phyloP scores from a whole-genome alignment of 92 coral and sea anemone genomes.

The Chrysogorgia sp. region DNA sequence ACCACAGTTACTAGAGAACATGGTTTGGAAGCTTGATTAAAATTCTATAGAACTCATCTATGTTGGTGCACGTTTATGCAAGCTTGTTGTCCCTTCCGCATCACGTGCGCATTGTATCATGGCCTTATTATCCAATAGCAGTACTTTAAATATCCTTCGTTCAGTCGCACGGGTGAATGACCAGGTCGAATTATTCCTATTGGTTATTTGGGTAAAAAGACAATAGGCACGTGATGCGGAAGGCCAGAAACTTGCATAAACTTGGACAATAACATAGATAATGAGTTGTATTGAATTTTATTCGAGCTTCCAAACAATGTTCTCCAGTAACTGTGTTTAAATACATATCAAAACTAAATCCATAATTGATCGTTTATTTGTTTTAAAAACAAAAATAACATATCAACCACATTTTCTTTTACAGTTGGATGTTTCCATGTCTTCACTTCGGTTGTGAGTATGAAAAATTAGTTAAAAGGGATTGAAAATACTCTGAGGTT shows the following conservation, averaged over 20 bases:
- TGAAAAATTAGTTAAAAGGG: slow-evolving; percentile 30
- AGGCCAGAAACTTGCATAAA: slow-evolving; percentile 3
- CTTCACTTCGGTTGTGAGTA: slow-evolving; percentile 23
- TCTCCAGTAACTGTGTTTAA: background rate
- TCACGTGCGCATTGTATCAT: slow-evolving; percentile 4
- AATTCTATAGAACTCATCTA: slow-evolving; percentile 2
- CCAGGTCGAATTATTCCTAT: background rate
- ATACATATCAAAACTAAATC: background rate
- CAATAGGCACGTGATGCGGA: slow-evolving; percentile 5
- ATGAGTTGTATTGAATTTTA: too few relatives aligned
- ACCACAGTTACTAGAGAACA: slow-evolving; percentile 3
- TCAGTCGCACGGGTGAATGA: slow-evolving; percentile 2
- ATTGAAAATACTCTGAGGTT: slow-evolving; percentile 33
- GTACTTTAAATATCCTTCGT: slow-evolving; percentile 2
- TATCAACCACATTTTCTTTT: slow-evolving; percentile 33
- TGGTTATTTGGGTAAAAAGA: slow-evolving; percentile 2
- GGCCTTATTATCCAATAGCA: slow-evolving; percentile 3
- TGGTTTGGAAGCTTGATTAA: too few relatives aligned
- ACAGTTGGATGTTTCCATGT: slow-evolving; percentile 23
- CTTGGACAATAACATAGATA: too few relatives aligned
- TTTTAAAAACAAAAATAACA: slow-evolving; percentile 1
- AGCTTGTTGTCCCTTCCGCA: slow-evolving; percentile 5
- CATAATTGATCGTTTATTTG: background rate
- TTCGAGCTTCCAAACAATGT: too few relatives aligned
- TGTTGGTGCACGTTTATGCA: slow-evolving; percentile 3